Evolutionary conservation across 2,888 invertebrate genomes (phyloP), one percentile per base, ranked within the genome.

Genomic region (Nezara viridula): DNA sequence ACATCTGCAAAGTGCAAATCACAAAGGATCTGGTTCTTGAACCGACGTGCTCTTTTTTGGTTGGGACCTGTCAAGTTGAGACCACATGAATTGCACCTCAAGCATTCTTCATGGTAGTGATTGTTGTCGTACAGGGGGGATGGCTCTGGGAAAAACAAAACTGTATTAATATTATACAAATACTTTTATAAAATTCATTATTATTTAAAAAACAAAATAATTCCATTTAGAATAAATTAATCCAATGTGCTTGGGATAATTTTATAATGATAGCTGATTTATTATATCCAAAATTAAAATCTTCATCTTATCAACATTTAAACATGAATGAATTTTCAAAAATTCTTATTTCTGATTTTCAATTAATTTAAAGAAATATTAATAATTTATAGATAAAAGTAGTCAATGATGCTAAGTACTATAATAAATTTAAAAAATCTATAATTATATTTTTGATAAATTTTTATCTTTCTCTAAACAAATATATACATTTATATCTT

Each of bases 51-150:
- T 90, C 93, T 92, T 91, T 93, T 93, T 94, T 96, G 97, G 93
- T 97, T 98, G 92, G 97, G 97, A 92, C 98, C 98, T 92, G 98
- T 97, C 92, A 98, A 95, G 94, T 98, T 97, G 93, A 98, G 94
- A 92, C 97, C 97, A 93, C 98, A 98, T 92, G 98, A 97, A 95
- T 98, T 98, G 96, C 98, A 98, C 92, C 97, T 96, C 92, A 98
- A 96, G 94, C 98, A 98, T 96, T 98, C 98, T 95, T 98, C 98
- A 96, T 98, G 98, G 94, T 98, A 98, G 93, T 98, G 97, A 93
- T 98, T 97, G 95, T 98, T 98, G 94, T 98, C 98, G 94, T 98
- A 98, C 92, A 97, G 93, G 91, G 97, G 97, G 91, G 97, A 97
- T 91, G 97, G 97, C 93, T 98, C 98, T 97, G 95, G 49, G 94